These are phyloP conservation scores for Aleadryas rufinucha DNA, from an alignment of 2,113 vertebrate genomes.

Conservation along the genomic window DNA sequence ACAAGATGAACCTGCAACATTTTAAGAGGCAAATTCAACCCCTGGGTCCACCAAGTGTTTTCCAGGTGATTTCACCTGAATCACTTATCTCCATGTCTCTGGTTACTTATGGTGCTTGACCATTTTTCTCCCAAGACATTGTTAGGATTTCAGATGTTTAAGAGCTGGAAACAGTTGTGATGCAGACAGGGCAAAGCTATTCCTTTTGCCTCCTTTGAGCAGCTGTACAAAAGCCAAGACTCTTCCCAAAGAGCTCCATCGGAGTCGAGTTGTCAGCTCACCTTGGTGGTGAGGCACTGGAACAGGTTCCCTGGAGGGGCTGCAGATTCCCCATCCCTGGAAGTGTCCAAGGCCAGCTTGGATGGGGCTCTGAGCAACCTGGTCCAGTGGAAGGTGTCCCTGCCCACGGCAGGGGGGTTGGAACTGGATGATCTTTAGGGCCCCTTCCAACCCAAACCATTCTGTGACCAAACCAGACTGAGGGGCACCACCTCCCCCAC, in stretches of 20 bases:
- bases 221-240: neutral
- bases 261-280: neutral
- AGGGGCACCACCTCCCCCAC: neutral
- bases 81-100: neutral
- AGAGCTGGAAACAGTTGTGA: neutral
- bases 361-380: neutral
- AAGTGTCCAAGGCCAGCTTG: neutral
- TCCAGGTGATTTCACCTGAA: neutral
- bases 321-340: neutral
- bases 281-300: too few species aligned
- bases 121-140: neutral
- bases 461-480: neutral
- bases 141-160: neutral
- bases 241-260: neutral
- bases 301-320: neutral
- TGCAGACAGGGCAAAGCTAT: neutral
- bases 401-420: neutral
- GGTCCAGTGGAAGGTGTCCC: neutral
- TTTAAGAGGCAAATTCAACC: neutral
- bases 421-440: neutral
- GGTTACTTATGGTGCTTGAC: neutral
- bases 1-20: neutral
- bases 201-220: neutral
- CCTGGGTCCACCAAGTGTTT: neutral
- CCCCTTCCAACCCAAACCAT: neutral